phyloP scores from a whole-genome alignment of 2,888 invertebrate species.

The Phalera bucephala region DNA sequence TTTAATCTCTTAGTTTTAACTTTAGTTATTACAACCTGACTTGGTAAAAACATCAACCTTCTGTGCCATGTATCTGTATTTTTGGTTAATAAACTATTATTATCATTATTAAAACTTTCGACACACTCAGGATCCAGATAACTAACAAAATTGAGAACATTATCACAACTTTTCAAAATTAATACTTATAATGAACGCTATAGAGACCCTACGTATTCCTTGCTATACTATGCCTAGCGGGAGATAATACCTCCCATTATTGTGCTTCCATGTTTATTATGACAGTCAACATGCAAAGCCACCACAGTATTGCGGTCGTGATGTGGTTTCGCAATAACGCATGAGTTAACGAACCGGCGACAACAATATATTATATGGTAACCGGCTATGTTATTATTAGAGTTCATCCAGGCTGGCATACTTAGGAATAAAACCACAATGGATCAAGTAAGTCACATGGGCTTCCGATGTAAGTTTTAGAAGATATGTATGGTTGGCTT shows the following conservation, averaged over 20 bases:
- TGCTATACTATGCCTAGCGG: background rate
- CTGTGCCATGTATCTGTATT: too few relatives aligned
- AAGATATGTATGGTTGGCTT: too few relatives aligned
- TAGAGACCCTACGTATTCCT: too few relatives aligned
- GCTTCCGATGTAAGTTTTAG: too few relatives aligned
- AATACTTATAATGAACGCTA: background rate
- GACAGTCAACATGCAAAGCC: constrained; percentile 11
- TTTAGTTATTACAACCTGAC: too few relatives aligned
- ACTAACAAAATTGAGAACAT: too few relatives aligned
- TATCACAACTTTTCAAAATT: too few relatives aligned
- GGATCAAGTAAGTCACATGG: too few relatives aligned
- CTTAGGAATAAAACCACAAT: background rate
- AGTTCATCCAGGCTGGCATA: background rate
- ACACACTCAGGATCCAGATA: background rate
- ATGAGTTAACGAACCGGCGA: constrained; percentile 13
- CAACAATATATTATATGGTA: constrained; percentile 13
- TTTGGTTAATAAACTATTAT: too few relatives aligned
- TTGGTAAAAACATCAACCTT: too few relatives aligned
- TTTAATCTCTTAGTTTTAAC: too few relatives aligned
- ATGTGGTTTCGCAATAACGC: constrained; percentile 18
- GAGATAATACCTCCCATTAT: background rate
- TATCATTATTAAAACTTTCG: too few relatives aligned
- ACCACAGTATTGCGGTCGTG: constrained; percentile 15
- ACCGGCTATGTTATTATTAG: background rate
- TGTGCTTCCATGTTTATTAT: constrained; percentile 8